phyloP scores from a whole-genome alignment of 2,888 invertebrate genomes.

The Taenaris catops region DNA sequence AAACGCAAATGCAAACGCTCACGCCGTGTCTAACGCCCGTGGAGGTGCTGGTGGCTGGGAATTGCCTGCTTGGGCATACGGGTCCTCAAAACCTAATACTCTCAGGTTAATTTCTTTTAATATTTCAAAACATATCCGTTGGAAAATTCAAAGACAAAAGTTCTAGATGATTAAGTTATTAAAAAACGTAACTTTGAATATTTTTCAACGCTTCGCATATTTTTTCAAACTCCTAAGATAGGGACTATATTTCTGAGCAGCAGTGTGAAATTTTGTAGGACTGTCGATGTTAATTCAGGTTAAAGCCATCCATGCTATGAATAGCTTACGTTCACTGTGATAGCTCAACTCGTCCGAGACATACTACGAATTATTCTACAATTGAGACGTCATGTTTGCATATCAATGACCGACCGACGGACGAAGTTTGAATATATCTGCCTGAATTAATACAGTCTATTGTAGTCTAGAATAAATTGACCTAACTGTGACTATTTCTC shows the following conservation, averaged over 20 bases:
- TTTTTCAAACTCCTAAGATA: no score
- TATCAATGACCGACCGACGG: slow-evolving; percentile 22
- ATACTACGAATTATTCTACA: slow-evolving; percentile 28
- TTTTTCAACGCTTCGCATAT: no score
- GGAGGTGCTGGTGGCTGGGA: slow-evolving; percentile 36
- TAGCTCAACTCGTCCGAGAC: slow-evolving; percentile 29
- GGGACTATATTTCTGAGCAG: no score
- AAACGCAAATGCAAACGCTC: slow-evolving; percentile 25
- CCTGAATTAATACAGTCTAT: slow-evolving; percentile 12
- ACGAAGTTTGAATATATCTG: slow-evolving; percentile 13
- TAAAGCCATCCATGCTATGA: slow-evolving; percentile 15
- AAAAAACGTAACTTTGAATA: no score
- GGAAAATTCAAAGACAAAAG: no score
- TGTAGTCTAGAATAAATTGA: no score
- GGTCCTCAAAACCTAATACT: slow-evolving; percentile 37
- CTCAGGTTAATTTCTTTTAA: slow-evolving; percentile 27
- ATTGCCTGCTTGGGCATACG: slow-evolving; percentile 34
- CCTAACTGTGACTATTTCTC: no score
- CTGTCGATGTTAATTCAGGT: slow-evolving; percentile 9
- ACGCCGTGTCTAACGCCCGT: slow-evolving; percentile 22
- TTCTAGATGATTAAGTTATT: no score
- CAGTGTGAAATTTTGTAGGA: no score
- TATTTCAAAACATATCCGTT: no score
- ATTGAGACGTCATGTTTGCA: slow-evolving; percentile 23
- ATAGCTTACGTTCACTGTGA: slow-evolving; percentile 17